phyloP scores from a whole-genome alignment of 2,797 vertebrate species.

The Acanthiza pusilla region DNA sequence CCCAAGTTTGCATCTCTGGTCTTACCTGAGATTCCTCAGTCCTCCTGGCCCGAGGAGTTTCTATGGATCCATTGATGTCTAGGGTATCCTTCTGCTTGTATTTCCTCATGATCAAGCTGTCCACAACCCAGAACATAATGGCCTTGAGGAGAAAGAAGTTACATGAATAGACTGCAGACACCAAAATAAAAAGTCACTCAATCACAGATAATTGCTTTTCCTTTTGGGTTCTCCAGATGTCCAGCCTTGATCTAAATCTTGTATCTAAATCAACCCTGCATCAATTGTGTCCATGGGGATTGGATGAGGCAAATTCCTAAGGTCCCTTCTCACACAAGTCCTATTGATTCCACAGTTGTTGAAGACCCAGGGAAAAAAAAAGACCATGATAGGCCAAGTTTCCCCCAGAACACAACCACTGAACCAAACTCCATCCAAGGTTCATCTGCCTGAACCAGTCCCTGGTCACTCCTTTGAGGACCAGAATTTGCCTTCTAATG shows the following conservation, averaged over 20 bases:
- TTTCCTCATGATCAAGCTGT: constrained; percentile 84
- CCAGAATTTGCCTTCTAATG: not conserved
- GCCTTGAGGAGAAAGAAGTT: constrained; percentile 58
- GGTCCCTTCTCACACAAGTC: not conserved
- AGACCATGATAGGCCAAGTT: fast-evolving
- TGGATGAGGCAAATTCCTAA: not conserved
- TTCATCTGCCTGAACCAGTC: not conserved
- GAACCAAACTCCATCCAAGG: not conserved
- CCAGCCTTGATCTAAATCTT: not conserved
- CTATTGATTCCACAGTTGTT: not conserved
- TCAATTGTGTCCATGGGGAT: fast-evolving
- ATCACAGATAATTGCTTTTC: not conserved
- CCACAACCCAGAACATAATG: constrained; percentile 85
- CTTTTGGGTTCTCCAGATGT: not conserved
- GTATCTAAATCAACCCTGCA: not conserved
- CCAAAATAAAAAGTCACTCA: not conserved
- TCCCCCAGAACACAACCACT: not conserved
- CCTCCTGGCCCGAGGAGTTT: constrained; percentile 34
- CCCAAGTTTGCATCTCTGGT: not conserved
- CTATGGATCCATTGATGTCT: constrained; percentile 45
- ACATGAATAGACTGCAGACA: not conserved
- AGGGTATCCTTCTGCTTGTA: constrained; percentile 71
- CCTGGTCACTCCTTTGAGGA: not conserved
- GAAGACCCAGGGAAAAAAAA: not conserved
- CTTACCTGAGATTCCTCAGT: constrained; percentile 78